These are phyloP conservation scores for Nesidiocoris tenuis DNA, from an alignment of 2,888 invertebrate species.

Conservation along the genomic window DNA sequence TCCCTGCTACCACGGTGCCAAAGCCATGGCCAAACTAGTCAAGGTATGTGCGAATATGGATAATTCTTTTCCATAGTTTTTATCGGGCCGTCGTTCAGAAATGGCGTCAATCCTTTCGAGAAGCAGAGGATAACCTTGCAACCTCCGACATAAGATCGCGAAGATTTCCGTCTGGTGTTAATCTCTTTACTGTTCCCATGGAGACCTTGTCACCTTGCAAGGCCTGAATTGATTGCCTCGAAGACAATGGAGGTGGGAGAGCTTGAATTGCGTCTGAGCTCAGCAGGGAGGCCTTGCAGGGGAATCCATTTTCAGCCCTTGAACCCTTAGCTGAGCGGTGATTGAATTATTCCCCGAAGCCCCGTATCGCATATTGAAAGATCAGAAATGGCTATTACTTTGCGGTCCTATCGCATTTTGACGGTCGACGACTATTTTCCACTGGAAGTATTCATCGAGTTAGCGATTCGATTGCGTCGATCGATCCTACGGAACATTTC, in stretches of 20 bases:
- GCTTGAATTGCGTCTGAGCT: background rate
- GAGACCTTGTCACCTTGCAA: background rate
- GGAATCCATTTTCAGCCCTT: background rate
- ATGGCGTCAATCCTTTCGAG: background rate
- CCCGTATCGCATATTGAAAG: background rate
- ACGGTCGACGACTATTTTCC: too few relatives aligned
- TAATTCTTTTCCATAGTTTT: background rate
- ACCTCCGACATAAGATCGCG: background rate
- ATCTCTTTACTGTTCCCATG: background rate
- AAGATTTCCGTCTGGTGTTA: too few relatives aligned
- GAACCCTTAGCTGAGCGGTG: background rate
- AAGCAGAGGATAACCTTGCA: background rate
- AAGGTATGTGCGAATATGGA: conserved; percentile 56
- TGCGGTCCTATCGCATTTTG: background rate
- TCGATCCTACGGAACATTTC: too few relatives aligned
- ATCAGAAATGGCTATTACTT: background rate
- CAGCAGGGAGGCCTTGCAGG: background rate
- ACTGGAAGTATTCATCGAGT: too few relatives aligned
- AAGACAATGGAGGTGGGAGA: background rate
- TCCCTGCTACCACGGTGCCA: conserved; percentile 60
- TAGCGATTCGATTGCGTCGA: too few relatives aligned
- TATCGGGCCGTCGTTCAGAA: too few relatives aligned
- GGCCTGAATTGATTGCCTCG: background rate
- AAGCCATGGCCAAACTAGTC: conserved; percentile 61
- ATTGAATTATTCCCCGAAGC: background rate